Evolutionary conservation across 2,113 vertebrate species (phyloP).

Genomic region (Oncorhynchus keta): DNA sequence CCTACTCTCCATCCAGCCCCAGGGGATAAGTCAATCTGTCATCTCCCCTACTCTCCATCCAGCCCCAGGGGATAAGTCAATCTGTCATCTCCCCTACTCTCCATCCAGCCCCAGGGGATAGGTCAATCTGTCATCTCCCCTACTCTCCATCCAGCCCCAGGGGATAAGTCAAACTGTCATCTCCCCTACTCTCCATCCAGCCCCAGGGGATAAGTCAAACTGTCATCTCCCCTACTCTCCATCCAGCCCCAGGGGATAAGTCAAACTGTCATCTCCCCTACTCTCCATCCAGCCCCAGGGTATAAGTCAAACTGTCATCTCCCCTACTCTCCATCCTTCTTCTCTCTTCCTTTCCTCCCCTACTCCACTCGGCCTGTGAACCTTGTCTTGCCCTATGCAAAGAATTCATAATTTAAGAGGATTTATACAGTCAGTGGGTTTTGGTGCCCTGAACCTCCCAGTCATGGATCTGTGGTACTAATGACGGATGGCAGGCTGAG

Average conservation of each 20-base stretch:
- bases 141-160: too few relatives aligned
- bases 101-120: too few relatives aligned
- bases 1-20: too few relatives aligned
- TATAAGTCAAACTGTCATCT: background rate
- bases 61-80: too few relatives aligned
- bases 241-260: too few relatives aligned
- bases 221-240: too few relatives aligned
- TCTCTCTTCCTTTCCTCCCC: background rate
- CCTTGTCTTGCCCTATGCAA: slow-evolving; percentile 27
- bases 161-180: too few relatives aligned
- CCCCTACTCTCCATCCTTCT: background rate
- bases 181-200: too few relatives aligned
- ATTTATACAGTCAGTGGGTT: slow-evolving; percentile 50
- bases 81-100: background rate
- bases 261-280: background rate
- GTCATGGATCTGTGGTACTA: slow-evolving; percentile 52
- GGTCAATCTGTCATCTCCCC: too few relatives aligned
- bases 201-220: too few relatives aligned
- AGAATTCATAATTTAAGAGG: slow-evolving; percentile 54
- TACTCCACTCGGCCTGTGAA: slow-evolving; percentile 12
- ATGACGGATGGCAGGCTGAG: slow-evolving; percentile 50
- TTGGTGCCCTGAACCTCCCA: slow-evolving; percentile 45
- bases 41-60: background rate
- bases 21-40: too few relatives aligned
- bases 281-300: too few relatives aligned